Evolutionary conservation across 2,888 invertebrate genomes (phyloP), one percentile per base, ranked within the genome.

Genomic region (Chalcosyrphus nemorum): DNA sequence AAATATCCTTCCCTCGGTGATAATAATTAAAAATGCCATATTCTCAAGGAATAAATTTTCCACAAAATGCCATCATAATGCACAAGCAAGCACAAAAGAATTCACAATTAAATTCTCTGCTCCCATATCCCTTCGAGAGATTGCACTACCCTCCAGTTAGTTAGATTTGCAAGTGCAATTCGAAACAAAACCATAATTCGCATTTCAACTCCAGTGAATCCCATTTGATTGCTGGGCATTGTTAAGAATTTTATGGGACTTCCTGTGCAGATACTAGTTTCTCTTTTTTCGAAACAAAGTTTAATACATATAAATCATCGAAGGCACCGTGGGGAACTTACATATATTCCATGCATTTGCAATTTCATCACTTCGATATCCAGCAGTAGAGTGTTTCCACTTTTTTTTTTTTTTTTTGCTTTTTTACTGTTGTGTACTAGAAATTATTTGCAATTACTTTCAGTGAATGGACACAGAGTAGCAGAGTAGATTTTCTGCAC

Each of bases 371-470:
- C n/a, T 41, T 27, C 1, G n/a, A n/a, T 4, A 11, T 19, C 17
- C 4, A 24, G 19, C 9, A 56, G 35, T 19, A 35, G 24, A 27
- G 15, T 24, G 38, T 24, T 4, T 13, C 6, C 21, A 7, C 21
- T 50, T 13, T 24, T n/a, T n/a, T 32, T 32, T 32, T 32, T 32
- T 29, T 29, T 29, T 4, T 29, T 29, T 29, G 6, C 1, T 29
- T 29, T 29, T n/a, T n/a, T n/a, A n/a, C n/a, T n/a, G n/a, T n/a
- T n/a, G n/a, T n/a, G n/a, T 7, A 47, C 6, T 57, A 21, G 38
- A 57, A 57, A 41, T 57, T 57, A 57, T 38, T 13, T 57, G 47
- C 24, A 2, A 47, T 47, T 24, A 50, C 50, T 38, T 41, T 11
- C 41, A 11, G 9, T 11, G 24, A 27, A 11, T 41, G 41, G 41